Percentiles rank a stretch among this genome's conserved stretches.
These are phyloP conservation scores for Acleris cristana DNA, from an alignment of 2,888 invertebrate genomes.

Conservation along the genomic window DNA sequence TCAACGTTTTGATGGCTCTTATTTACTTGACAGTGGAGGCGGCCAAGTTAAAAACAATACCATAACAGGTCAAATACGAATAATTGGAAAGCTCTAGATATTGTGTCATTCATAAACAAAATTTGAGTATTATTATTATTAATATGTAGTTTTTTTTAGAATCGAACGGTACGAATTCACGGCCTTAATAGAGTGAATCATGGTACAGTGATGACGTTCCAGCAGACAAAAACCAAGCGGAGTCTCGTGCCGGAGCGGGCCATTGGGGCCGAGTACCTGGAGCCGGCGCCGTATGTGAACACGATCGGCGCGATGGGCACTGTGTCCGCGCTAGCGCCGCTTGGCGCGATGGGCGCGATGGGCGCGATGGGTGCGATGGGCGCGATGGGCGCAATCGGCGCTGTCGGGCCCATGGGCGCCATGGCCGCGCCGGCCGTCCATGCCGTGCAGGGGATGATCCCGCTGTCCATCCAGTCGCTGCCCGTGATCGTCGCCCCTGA, in stretches of 20 bases:
- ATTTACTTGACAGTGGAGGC: no score
- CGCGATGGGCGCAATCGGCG: neutral
- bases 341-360: slow-evolving; percentile 34
- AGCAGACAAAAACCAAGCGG: slow-evolving; percentile 49
- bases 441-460: slow-evolving; percentile 18
- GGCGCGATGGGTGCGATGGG: slow-evolving; percentile 45
- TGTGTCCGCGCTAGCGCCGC: neutral
- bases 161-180: slow-evolving; percentile 10
- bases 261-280: slow-evolving; percentile 69
- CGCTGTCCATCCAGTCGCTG: slow-evolving; percentile 54
- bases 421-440: neutral
- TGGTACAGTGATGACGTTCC: slow-evolving; percentile 43
- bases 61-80: no score
- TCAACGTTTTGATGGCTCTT: no score
- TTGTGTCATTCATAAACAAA: no score
- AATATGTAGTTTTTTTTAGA: slow-evolving; percentile 15
- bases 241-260: slow-evolving; percentile 66
- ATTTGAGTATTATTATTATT: neutral
- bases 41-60: no score
- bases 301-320: slow-evolving; percentile 45
- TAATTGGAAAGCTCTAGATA: no score
- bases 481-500: slow-evolving; percentile 65
- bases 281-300: slow-evolving; percentile 64
- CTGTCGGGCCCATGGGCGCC: neutral
- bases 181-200: slow-evolving; percentile 37